These are phyloP conservation scores for Setophaga coronata DNA, from an alignment of 2,113 vertebrate species.

Conservation along the genomic window DNA sequence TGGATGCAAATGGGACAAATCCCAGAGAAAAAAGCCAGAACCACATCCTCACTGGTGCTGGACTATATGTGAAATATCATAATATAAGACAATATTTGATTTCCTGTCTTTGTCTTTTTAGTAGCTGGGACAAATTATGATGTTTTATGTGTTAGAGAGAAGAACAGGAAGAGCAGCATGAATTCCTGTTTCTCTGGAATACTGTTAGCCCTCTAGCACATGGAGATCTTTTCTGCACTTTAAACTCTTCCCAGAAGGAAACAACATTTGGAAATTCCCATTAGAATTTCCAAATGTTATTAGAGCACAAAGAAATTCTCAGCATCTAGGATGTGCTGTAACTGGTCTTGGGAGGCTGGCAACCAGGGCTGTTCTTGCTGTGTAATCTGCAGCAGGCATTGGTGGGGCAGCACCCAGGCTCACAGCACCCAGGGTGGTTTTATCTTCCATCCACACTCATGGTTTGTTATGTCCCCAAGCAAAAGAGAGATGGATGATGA, in stretches of 20 bases:
- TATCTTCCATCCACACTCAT: not conserved
- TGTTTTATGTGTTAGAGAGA: not conserved
- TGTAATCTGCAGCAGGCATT: not conserved
- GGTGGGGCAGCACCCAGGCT: not conserved
- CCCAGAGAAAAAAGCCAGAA: not conserved
- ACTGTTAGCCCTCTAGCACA: not conserved
- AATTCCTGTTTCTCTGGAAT: slow-evolving; percentile 23
- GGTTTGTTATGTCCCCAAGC: not conserved
- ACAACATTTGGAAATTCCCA: slow-evolving; percentile 20
- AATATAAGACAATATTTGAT: not conserved
- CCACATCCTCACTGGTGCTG: not conserved
- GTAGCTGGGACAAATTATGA: not conserved
- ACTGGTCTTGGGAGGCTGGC: not conserved
- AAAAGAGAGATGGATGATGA: not conserved
- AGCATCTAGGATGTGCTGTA: not conserved
- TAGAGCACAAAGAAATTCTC: not conserved
- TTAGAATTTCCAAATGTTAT: not conserved
- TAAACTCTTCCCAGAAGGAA: slow-evolving; percentile 45
- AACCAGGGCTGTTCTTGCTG: not conserved
- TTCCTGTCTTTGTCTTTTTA: slow-evolving; percentile 55
- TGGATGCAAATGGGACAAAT: not conserved
- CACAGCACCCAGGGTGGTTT: not conserved
- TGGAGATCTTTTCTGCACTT: not conserved
- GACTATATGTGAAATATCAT: not conserved
- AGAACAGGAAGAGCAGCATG: not conserved